Evolutionary conservation across 2,797 vertebrate genomes (phyloP), one percentile per base, ranked within the genome.

Genomic region (Gymnocypris eckloni): DNA sequence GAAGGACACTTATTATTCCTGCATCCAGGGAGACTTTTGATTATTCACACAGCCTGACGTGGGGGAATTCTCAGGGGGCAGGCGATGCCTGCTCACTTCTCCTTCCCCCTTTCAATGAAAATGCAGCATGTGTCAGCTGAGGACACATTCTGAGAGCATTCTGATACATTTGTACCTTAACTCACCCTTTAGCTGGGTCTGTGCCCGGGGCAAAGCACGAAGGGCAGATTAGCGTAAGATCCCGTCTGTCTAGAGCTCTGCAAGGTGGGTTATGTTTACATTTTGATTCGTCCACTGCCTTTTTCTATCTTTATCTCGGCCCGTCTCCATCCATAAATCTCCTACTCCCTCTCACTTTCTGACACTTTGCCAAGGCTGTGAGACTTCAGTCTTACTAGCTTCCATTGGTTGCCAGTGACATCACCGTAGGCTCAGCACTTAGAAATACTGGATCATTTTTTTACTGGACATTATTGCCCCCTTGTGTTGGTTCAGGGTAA

Each of bases 331-430:
- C 73, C 54, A 64, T 80, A 81, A 66, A 86, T 4, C 54, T 79
- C 67, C 73, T 86, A 86, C 88, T 87, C 88, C 73, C 72, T 87
- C 5, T n/a, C 41, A 76, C 79, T 41, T 78, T 70, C 78, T 69
- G 20, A 80, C 41, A 64, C 43, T 78, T 84, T 83, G 83, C 82
- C 79, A 54, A 82, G 41, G 81, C 89, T 75, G 89, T 81, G 66
- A 79, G 89, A 89, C 88, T 87, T 70, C 85, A 86, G 89, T 88
- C 90, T 89, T 70, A 85, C 50, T 83, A 88, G 0, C 87, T 93
- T 90, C 91, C 84, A 98, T 98, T 98, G 97, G 97, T 92, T 94
- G 88, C 82, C 92, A 95, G 96, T 99, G 97, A 98, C 97, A 96
- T 99, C 98, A 99, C 94, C 88, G 37, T 79, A 84, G 86, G 88